Percentiles rank a stretch among this genome's conserved stretches.
Conservation (phyloP, 2,113 vertebrate species). For the Amblyornis subalaris region DNA sequence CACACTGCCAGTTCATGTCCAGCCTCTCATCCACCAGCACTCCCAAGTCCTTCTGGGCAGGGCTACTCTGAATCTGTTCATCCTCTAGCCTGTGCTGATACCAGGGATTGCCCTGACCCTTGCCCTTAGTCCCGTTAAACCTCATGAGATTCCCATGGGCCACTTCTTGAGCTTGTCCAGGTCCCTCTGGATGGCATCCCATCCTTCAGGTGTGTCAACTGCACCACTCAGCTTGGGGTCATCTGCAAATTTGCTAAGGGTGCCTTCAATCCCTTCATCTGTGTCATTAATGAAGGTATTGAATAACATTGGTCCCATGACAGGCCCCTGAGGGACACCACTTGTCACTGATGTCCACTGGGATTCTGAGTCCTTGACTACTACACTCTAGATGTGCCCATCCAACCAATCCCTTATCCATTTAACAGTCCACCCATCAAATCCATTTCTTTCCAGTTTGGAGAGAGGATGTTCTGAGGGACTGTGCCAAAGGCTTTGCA, state of each 20-base stretch:
- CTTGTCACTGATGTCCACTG: background rate
- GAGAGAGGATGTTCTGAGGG: background rate
- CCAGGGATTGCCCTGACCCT: accelerated
- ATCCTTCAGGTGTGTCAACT: too few species aligned
- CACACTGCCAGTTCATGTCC: background rate
- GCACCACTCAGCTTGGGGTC: too few species aligned
- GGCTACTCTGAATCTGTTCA: background rate
- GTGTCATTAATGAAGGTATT: background rate
- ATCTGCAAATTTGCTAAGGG: background rate
- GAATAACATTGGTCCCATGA: background rate
- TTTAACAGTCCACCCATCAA: background rate
- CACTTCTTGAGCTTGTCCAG: too few species aligned
- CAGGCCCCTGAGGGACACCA: background rate
- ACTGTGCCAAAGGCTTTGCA: background rate
- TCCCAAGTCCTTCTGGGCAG: background rate
- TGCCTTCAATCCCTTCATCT: background rate
- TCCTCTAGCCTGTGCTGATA: background rate
- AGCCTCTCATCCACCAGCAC: background rate
- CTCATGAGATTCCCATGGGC: background rate
- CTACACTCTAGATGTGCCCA: background rate
- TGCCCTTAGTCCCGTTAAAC: background rate
- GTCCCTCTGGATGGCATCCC: too few species aligned
- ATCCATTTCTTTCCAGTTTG: background rate
- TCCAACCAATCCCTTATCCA: too few species aligned
- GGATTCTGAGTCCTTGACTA: background rate